Base-by-base conservation (phyloP, 2,113 vertebrate species). In the Mesembrinibis cayennensis region DNA sequence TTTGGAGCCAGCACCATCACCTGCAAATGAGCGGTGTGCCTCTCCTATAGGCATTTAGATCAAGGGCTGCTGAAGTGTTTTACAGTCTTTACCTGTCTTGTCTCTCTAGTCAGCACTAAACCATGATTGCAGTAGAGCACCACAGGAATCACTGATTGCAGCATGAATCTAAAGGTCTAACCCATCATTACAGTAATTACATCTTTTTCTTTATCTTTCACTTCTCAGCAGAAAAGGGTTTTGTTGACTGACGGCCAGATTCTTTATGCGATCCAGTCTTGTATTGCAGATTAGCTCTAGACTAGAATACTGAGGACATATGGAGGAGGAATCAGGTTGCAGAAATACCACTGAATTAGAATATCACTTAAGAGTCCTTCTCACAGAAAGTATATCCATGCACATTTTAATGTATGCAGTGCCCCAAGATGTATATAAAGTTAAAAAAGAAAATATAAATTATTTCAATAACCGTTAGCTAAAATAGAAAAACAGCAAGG, bases 111-210 rank as follows among this genome's bases (percentile, higher is more conserved):
- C 94, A 93, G 90, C 90, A 56, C 82, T 96, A 93, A 95, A 78
- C 82, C 52, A 70, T 82, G 94, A 97, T 87, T 97, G 92, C 71
- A 3, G 92, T 45, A 80, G 55, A 88, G 78, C 91, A 93, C 93
- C 93, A 72, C 94, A 95, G 95, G 95, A 96, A 95, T 93, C 92
- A 95, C 96, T 96, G 96, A 97, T 97, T 96, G 93, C 94, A 95
- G 80, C 87, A 84, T 70, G 87, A 90, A 96, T 91, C 82, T 85
- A 88, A 91, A 92, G 92, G 63, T 90, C 96, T 96, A 97, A 97
- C 92, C 82, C 8, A 2, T 96, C 94, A 94, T 97, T 95, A 95
- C 49, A 95, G 72, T 94, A 97, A 97, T 97, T 96, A 94, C 89
- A 90, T 56, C 74, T 92, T 89, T 96, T 84, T 93, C 27, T 65